phyloP scores from a whole-genome alignment of 1,140 invertebrate genomes.

The Littorina saxatilis region DNA sequence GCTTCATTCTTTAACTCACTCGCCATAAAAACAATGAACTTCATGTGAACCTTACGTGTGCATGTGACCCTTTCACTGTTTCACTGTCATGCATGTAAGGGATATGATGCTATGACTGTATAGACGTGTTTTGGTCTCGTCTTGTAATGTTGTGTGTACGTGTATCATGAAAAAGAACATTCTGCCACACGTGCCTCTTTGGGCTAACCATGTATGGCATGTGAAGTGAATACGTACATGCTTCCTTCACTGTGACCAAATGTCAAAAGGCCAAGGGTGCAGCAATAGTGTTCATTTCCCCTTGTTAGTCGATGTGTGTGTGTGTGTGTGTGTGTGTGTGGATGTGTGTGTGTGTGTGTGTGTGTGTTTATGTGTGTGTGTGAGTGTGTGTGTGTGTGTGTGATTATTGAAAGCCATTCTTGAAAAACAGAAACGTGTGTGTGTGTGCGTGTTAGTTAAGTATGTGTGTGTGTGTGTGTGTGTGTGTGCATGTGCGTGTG shows the following conservation, averaged over 20 bases:
- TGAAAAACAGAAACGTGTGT: no score
- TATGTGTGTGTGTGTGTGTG: neutral
- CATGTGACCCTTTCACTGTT: neutral
- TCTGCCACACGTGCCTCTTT: neutral
- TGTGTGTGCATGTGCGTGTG: neutral
- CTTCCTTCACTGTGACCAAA: neutral
- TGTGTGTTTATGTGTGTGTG: slow-evolving; percentile 11
- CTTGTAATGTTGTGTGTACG: neutral
- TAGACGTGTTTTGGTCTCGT: no score
- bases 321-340: neutral
- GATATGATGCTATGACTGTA: neutral
- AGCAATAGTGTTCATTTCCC: neutral
- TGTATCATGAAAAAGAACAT: neutral
- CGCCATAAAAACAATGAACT: no score
- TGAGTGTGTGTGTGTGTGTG: slow-evolving; percentile 9
- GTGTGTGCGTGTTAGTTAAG: neutral
- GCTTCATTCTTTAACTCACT: no score
- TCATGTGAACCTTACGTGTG: no score
- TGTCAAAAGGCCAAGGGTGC: no score
- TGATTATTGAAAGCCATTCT: no score
- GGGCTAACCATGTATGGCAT: neutral
- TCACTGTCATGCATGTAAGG: neutral
- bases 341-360: neutral
- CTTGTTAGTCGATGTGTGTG: neutral
- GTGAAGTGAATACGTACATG: neutral